These are phyloP conservation scores for Baryphthengus martii DNA, from an alignment of 2,113 vertebrate species.

Conservation along the genomic window DNA sequence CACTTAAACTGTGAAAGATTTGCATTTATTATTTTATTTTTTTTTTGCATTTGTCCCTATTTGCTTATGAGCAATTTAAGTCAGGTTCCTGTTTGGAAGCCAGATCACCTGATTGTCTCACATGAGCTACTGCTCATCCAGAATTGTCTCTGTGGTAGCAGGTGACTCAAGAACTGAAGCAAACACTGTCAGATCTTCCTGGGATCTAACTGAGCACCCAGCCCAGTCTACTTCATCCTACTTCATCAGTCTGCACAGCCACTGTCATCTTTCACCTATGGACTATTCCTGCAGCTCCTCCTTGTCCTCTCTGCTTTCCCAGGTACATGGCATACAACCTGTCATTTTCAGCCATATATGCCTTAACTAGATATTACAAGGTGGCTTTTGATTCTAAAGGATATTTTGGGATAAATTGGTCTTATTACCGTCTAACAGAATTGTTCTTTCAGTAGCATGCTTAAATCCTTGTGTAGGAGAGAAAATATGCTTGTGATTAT, in stretches of 20 bases:
- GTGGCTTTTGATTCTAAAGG: neutral
- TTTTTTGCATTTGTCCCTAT: neutral
- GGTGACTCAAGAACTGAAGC: neutral
- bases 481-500: constrained; percentile 25
- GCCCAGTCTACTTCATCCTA: neutral
- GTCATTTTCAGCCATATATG: neutral
- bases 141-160: neutral
- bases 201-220: neutral
- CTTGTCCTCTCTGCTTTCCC: neutral
- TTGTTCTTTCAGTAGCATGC: neutral
- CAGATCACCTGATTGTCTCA: neutral
- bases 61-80: neutral
- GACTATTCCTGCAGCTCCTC: neutral
- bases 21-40: no score
- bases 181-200: neutral
- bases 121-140: neutral
- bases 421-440: neutral
- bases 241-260: neutral
- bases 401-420: neutral
- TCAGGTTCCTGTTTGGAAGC: neutral
- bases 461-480: neutral
- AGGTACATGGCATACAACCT: neutral
- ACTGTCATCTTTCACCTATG: neutral
- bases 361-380: neutral
- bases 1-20: neutral